A percentile compares a stretch with the other conserved stretches of the same genome.
phyloP scores from a whole-genome alignment of 2,797 vertebrate genomes.

The Gallinago stenura region DNA sequence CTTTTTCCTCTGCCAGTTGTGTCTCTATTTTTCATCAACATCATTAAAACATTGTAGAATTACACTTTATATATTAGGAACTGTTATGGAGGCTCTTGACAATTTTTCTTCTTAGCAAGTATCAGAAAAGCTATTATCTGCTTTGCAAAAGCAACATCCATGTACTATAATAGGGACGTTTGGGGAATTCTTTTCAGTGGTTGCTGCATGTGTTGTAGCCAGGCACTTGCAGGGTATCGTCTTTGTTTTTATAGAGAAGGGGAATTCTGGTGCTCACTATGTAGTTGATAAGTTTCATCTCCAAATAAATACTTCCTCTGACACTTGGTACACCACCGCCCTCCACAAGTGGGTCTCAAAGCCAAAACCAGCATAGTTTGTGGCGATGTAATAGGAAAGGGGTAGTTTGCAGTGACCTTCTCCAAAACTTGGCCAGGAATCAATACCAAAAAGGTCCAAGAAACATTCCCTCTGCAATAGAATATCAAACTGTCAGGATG shows the following conservation, averaged over 20 bases:
- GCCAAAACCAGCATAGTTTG: background rate
- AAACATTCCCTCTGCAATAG: background rate
- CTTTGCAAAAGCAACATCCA: background rate
- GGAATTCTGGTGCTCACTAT: background rate
- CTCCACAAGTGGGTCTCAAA: background rate
- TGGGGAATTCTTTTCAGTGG: background rate
- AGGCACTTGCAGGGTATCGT: background rate
- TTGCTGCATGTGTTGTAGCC: background rate
- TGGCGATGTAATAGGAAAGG: background rate
- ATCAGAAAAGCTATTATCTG: background rate
- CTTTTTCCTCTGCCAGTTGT: background rate
- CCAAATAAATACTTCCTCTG: background rate
- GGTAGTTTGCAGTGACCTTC: constrained; percentile 29
- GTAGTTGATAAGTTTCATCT: background rate
- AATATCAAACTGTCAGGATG: background rate
- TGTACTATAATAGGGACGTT: background rate
- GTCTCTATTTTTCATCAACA: constrained; percentile 6
- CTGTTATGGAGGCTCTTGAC: background rate
- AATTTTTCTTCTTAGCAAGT: background rate
- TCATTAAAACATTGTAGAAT: background rate
- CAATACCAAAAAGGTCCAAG: background rate
- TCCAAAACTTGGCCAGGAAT: background rate
- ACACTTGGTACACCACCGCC: background rate
- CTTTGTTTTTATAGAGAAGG: background rate
- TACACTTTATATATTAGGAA: background rate